phyloP scores from a whole-genome alignment of 2,797 vertebrate genomes.

The Borostomias antarcticus region DNA sequence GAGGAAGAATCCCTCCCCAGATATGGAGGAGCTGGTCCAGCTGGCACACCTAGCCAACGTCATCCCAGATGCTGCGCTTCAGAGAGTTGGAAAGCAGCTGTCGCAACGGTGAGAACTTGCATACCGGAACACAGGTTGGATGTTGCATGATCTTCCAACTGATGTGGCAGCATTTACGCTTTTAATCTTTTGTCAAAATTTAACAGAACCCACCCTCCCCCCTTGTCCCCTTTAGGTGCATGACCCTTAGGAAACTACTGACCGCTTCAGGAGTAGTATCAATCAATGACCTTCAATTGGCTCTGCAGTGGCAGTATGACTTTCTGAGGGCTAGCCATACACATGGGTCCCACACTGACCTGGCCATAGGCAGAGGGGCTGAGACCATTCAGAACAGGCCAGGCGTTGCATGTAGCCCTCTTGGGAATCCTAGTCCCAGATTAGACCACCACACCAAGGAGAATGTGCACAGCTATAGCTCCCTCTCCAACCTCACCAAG shows the following conservation, averaged over 20 bases:
- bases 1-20: constrained; percentile 68
- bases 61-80: constrained; percentile 60
- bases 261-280: constrained; percentile 56
- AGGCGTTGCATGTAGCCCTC: background rate
- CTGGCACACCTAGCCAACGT: constrained; percentile 63
- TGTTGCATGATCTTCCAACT: background rate
- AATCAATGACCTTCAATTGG: constrained; percentile 65
- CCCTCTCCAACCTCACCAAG: background rate
- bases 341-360: background rate
- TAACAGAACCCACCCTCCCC: too few relatives aligned
- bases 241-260: constrained; percentile 67
- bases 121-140: background rate
- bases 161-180: background rate
- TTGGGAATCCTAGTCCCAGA: background rate
- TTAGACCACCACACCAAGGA: constrained; percentile 2
- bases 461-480: background rate
- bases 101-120: constrained; percentile 64
- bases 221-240: constrained; percentile 57
- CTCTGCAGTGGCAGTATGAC: constrained; percentile 75
- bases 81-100: constrained; percentile 58
- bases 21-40: constrained; percentile 67
- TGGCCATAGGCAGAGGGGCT: background rate
- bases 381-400: background rate
- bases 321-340: constrained; percentile 40
- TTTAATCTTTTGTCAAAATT: background rate